Evolutionary conservation across 30 jellyfish, hydroid and myxozoan genomes (phyloP).

Genomic region (Hydractinia symbiolongicarpus): DNA sequence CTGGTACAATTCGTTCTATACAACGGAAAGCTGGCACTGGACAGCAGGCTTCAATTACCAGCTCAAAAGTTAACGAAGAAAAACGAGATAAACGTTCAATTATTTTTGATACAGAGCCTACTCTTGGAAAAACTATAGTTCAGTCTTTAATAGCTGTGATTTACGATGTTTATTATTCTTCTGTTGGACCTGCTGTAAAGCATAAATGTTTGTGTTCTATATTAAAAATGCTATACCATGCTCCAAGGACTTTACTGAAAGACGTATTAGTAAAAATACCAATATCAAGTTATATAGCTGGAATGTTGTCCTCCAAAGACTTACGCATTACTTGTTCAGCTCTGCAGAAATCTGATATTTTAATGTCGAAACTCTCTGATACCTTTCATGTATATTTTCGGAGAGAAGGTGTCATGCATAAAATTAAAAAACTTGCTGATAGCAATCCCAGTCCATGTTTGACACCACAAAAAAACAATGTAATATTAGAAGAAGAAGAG

Average conservation of each 20-base stretch:
- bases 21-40: slow-evolving; percentile 72
- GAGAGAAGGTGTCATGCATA: slow-evolving; percentile 96
- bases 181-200: slow-evolving; percentile 94
- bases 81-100: slow-evolving; percentile 56
- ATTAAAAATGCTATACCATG: slow-evolving; percentile 78
- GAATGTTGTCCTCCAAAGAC: slow-evolving; percentile 89
- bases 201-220: slow-evolving; percentile 80
- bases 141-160: slow-evolving; percentile 58
- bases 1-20: slow-evolving; percentile 88
- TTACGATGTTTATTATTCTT: slow-evolving; percentile 86
- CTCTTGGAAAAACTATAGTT: slow-evolving; percentile 49
- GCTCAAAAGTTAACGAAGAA: slow-evolving; percentile 31
- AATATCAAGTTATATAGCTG: slow-evolving; percentile 90
- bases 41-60: slow-evolving; percentile 34
- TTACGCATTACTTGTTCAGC: slow-evolving; percentile 81
- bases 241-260: slow-evolving; percentile 46
- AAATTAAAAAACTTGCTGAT: slow-evolving; percentile 30
- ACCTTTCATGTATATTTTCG: slow-evolving; percentile 81
- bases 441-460: neutral
- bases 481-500: neutral
- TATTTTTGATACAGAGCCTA: slow-evolving; percentile 43
- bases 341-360: slow-evolving; percentile 75
- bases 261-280: slow-evolving; percentile 55
- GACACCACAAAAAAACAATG: slow-evolving; percentile 3
- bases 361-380: slow-evolving; percentile 83